Base-by-base conservation (phyloP, 2,888 invertebrate genomes). In the Agrochola lota region DNA sequence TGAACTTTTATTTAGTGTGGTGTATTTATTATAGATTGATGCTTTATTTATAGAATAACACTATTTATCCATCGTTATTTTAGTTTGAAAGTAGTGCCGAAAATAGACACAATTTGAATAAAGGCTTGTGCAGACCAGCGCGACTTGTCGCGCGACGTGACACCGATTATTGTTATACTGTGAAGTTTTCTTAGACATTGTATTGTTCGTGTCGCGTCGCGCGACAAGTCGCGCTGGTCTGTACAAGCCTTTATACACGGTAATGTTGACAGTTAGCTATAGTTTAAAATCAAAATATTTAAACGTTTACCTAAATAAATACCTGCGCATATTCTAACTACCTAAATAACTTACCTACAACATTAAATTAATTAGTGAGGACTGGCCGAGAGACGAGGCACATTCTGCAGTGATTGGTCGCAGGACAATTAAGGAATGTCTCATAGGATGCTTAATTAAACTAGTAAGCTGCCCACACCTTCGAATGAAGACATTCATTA, bases 401-500 rank as follows among this genome's bases (percentile, higher is more conserved):
- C 62, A 71, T 64, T 62, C 68, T 55, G 71, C 68, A 69, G 68
- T 71, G 82, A 75, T 76, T 81, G 76, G 69, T 76, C 60, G 49
- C 57, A 55, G 26, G 43, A 85, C 67, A 73, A 67, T 68, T 40
- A 57, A 63, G 72, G 83, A 76, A 85, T 85, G 55, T 63, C 64
- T 76, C 64, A 67, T 63, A 70, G 35, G 77, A 66, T 52, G n/a
- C 64, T 43, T 20, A 83, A 72, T 75, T 71, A 71, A 85, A 81
- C 57, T 66, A 40, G 55, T 35, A 52, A 66, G 64, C 74, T 80
- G 60, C 49, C 46, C 80, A 75, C 63, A 78, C 78, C 78, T 83
- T 77, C 52, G 15, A 35, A 59, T 57, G 46, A 60, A 70, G 55
- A 40, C 55, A 67, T 70, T 77, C 35, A 79, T 71, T 67, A 71